These are phyloP conservation scores for Sciurus carolinensis DNA, from an alignment of 2,797 vertebrate genomes.

Conservation along the genomic window DNA sequence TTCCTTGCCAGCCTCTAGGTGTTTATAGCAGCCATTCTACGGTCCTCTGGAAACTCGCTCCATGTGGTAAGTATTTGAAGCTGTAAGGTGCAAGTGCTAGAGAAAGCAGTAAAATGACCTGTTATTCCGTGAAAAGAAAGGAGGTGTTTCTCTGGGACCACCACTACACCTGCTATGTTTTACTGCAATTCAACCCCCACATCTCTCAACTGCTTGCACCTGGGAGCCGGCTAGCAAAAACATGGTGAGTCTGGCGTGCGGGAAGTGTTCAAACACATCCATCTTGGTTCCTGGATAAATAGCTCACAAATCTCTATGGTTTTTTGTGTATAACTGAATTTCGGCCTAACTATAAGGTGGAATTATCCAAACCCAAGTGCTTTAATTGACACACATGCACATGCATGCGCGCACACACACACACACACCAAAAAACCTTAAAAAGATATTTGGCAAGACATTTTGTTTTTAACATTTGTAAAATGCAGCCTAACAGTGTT, in stretches of 20 bases:
- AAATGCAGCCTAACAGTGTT: constrained; percentile 87
- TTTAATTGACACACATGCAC: constrained; percentile 75
- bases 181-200: constrained; percentile 53
- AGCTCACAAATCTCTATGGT: constrained; percentile 53
- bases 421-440: background rate
- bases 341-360: constrained; percentile 41
- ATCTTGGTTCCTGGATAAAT: constrained; percentile 27
- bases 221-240: constrained; percentile 58
- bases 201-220: constrained; percentile 48
- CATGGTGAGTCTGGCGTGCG: background rate
- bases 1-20: background rate
- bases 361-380: constrained; percentile 73
- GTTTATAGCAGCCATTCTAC: background rate
- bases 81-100: constrained; percentile 59
- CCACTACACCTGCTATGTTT: constrained; percentile 65
- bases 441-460: constrained; percentile 80
- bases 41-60: constrained; percentile 11
- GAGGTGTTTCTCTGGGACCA: constrained; percentile 75
- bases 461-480: constrained; percentile 83
- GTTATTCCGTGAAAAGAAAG: constrained; percentile 67
- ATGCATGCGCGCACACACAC: background rate
- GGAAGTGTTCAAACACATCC: constrained; percentile 57
- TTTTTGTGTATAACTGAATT: constrained; percentile 58
- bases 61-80: background rate
- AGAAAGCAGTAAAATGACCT: constrained; percentile 71